Conservation (phyloP, 2,888 invertebrate species). For the Andrena hattorfiana region DNA sequence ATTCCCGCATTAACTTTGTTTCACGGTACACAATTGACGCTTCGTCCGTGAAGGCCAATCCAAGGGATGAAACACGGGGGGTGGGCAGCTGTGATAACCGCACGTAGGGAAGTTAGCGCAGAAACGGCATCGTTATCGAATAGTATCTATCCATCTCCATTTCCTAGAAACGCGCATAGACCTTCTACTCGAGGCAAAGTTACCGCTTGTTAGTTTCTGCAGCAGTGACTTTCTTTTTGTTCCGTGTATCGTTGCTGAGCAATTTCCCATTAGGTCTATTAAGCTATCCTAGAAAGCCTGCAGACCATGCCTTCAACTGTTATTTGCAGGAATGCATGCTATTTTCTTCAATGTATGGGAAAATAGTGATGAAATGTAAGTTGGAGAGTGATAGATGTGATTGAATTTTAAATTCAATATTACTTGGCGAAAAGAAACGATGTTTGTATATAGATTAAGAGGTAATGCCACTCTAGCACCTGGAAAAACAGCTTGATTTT, state of each 20-base stretch:
- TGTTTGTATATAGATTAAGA: too few species aligned
- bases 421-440: too few species aligned
- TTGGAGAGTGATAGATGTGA: neutral
- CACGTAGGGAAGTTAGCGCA: constrained; percentile 49
- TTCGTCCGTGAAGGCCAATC: constrained; percentile 26
- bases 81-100: constrained; percentile 48
- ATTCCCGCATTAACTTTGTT: neutral
- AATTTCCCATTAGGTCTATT: neutral
- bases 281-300: constrained; percentile 1
- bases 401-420: neutral
- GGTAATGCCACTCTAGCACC: too few species aligned
- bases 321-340: neutral
- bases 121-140: constrained; percentile 59
- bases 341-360: neutral
- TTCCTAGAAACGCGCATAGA: constrained; percentile 34
- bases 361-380: neutral
- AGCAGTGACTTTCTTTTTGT: constrained; percentile 30
- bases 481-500: too few species aligned
- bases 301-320: neutral
- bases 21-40: constrained; percentile 25
- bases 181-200: constrained; percentile 38
- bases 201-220: constrained; percentile 51
- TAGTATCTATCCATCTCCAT: constrained; percentile 59
- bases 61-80: constrained; percentile 24
- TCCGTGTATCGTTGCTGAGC: neutral